A percentile compares a stretch with the other conserved stretches of the same genome.
phyloP scores from a whole-genome alignment of 2,888 invertebrate species.

The Epicampocera succincta region DNA sequence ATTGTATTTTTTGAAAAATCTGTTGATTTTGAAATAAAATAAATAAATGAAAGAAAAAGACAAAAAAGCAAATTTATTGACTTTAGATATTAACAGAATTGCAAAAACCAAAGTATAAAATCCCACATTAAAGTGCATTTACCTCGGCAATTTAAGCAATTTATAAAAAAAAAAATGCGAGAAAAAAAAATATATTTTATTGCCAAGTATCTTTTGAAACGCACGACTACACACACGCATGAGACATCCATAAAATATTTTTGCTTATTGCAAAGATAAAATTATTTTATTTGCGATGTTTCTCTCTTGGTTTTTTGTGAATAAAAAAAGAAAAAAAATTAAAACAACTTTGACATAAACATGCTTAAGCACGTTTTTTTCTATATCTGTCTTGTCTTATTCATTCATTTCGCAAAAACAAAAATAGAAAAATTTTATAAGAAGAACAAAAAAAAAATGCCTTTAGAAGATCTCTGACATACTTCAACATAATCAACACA shows the following conservation, averaged over 20 bases:
- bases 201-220: constrained; percentile 62
- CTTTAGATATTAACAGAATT: not conserved
- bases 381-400: constrained; percentile 32
- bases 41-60: no score
- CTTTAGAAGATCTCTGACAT: constrained; percentile 65
- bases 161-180: constrained; percentile 32
- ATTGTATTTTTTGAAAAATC: no score
- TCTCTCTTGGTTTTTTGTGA: constrained; percentile 2
- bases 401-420: constrained; percentile 29
- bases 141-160: constrained; percentile 59
- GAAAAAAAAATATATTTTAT: constrained; percentile 46
- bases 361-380: constrained; percentile 58
- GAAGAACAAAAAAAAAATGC: constrained; percentile 25
- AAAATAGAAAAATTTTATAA: not conserved
- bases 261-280: constrained; percentile 41
- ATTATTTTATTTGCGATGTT: constrained; percentile 30
- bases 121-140: constrained; percentile 64
- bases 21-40: no score
- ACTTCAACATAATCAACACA: constrained; percentile 57
- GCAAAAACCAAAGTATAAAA: constrained; percentile 35
- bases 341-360: constrained; percentile 43
- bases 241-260: constrained; percentile 49
- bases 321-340: constrained; percentile 13
- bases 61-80: no score
- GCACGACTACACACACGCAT: constrained; percentile 64